A percentile compares a stretch with the other conserved stretches of the same genome.
phyloP scores from a whole-genome alignment of 53 echinoderm and acorn worm genomes.

The Holothuria scabra region DNA sequence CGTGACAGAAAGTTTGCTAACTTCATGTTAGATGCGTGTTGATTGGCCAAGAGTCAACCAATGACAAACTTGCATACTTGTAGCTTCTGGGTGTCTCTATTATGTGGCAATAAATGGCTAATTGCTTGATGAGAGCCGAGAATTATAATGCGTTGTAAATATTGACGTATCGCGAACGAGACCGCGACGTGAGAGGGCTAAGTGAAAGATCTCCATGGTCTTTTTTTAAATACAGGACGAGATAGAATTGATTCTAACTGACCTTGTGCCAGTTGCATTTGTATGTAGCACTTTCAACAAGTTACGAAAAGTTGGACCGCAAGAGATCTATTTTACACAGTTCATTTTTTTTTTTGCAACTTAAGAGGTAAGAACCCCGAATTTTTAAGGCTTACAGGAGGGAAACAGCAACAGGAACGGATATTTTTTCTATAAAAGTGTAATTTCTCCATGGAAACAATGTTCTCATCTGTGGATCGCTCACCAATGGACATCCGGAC shows the following conservation, averaged over 20 bases:
- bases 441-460: neutral
- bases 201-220: conserved; percentile 9
- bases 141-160: conserved; percentile 51
- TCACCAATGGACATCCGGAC: conserved; percentile 89
- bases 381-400: neutral
- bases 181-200: conserved; percentile 21
- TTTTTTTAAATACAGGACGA: conserved; percentile 16
- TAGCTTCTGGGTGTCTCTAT: conserved; percentile 45
- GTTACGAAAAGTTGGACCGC: too few species aligned
- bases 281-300: too few species aligned
- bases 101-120: conserved; percentile 52
- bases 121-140: conserved; percentile 48
- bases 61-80: conserved; percentile 49
- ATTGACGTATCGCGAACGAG: conserved; percentile 42
- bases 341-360: neutral
- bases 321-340: neutral
- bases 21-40: neutral
- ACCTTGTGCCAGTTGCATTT: conserved; percentile 2
- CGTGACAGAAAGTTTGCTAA: conserved; percentile 33
- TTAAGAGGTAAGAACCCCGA: neutral
- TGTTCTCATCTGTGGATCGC: conserved; percentile 54
- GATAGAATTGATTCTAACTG: conserved; percentile 19
- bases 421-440: neutral
- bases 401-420: neutral
- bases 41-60: conserved; percentile 37